These are phyloP conservation scores for Catalaphyllia jardinei DNA, from an alignment of 64 coral and sea anemone genomes.

Conservation along the genomic window DNA sequence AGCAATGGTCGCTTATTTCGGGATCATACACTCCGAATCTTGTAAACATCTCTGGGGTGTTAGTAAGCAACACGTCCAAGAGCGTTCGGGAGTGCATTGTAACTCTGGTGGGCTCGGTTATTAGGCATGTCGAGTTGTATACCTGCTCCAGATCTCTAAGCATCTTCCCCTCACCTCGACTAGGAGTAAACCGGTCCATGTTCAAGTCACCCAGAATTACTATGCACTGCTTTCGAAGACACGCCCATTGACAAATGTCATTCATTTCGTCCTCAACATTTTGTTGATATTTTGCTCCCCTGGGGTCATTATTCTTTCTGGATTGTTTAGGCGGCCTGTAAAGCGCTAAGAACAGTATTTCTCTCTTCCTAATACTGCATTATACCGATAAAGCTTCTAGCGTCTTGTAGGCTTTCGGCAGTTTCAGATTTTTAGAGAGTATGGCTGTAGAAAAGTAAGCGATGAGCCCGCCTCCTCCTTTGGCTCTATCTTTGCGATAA, in stretches of 20 bases:
- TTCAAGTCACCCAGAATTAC: constrained; percentile 67
- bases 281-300: too few relatives aligned
- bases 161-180: background rate
- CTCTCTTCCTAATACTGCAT: too few relatives aligned
- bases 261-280: constrained; percentile 67
- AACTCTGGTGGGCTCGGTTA: background rate
- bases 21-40: constrained; percentile 25
- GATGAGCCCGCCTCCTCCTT: too few relatives aligned
- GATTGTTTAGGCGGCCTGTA: too few relatives aligned
- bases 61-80: background rate
- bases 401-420: too few relatives aligned
- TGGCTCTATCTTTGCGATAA: too few relatives aligned
- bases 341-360: too few relatives aligned
- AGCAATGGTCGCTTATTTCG: constrained; percentile 28
- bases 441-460: too few relatives aligned
- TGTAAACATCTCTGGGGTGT: constrained; percentile 24
- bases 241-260: constrained; percentile 62
- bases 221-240: constrained; percentile 59
- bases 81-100: background rate
- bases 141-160: constrained; percentile 3
- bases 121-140: background rate
- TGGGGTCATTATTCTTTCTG: too few relatives aligned
- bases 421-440: too few relatives aligned
- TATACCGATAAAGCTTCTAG: too few relatives aligned
- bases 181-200: background rate